Evolutionary conservation across 2,888 invertebrate genomes (phyloP).

Genomic region (Lasioglossum pauxillum): DNA sequence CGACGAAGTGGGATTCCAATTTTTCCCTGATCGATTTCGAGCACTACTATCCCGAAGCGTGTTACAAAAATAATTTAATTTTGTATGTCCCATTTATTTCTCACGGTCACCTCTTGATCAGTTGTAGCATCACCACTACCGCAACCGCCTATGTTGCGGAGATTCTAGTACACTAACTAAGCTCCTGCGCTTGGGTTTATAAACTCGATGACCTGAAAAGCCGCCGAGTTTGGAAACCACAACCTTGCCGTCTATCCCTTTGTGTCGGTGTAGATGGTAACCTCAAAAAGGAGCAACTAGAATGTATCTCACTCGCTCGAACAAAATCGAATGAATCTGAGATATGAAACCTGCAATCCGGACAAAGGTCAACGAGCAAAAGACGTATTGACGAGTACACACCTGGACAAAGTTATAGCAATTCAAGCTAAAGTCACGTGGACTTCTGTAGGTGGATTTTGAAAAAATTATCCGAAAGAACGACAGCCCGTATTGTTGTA

Average conservation of each 20-base stretch:
- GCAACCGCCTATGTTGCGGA: not conserved
- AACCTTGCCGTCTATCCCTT: not conserved
- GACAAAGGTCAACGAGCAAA: not conserved
- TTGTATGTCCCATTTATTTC: not conserved
- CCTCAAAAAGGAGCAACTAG: not conserved
- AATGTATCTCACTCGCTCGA: not conserved
- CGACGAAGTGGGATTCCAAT: not conserved
- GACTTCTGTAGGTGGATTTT: no score
- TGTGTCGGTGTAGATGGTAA: not conserved
- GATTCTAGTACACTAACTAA: conserved; percentile 12
- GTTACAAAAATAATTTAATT: conserved; percentile 5
- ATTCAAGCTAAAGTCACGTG: no score
- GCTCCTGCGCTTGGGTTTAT: conserved; percentile 1
- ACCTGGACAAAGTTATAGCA: not conserved
- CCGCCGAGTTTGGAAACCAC: conserved; percentile 5
- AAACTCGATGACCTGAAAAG: conserved; percentile 13
- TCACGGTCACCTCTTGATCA: conserved; percentile 2
- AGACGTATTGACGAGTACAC: not conserved
- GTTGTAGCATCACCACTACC: not conserved
- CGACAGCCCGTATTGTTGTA: no score
- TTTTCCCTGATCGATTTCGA: not conserved
- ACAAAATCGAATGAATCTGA: not conserved
- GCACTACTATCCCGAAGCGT: not conserved
- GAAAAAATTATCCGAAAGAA: no score
- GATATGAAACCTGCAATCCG: not conserved